Evolutionary conservation across 2,888 invertebrate genomes (phyloP), one percentile per base, ranked within the genome.

Genomic region (Dysmachus trigonus): DNA sequence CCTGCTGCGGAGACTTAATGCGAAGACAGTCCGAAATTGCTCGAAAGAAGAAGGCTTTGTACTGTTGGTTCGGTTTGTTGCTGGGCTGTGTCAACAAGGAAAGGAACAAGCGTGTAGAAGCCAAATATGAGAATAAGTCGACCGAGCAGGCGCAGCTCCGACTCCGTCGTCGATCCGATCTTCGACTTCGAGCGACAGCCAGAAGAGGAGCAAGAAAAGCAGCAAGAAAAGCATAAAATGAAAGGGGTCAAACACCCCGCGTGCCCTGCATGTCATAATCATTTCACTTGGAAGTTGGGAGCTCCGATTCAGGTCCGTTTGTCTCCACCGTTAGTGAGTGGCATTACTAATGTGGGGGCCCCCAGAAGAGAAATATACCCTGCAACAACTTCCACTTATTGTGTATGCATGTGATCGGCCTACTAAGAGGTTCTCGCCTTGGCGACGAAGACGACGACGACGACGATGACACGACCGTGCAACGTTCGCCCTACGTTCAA

Each of bases 221-320:
- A 62, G 27, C 62, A 62, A 62, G 62, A 62, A 83, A 83, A 83
- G 83, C 38, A 83, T 83, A 27, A 83, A 72, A 41, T 13, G 72
- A 83, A 72, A 85, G 53, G 87, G 87, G 87, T 87, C 87, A 87
- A 87, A 74, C 83, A 87, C 87, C 87, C 83, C 83, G 86, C 86
- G 71, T 83, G 77, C 85, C 72, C 76, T 73, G 85, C 85, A 85
- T 82, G 79, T 84, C 85, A 79, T 82, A 86, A 76, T 87, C 83
- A 85, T 82, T 86, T 87, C 77, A 79, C 74, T 86, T 79, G 73
- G 35, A 73, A 76, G 85, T 74, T 51, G 83, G 62, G 86, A 62
- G 83, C 82, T 30, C 83, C 83, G 83, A 30, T 71, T 71, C 83
- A 71, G 33, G 72, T 72, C 72, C 83, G 72, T 83, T 83, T 72